Percentiles rank a stretch among this genome's conserved stretches.
These are phyloP conservation scores for Phengaris alcon DNA, from an alignment of 2,888 invertebrate genomes.

Conservation along the genomic window DNA sequence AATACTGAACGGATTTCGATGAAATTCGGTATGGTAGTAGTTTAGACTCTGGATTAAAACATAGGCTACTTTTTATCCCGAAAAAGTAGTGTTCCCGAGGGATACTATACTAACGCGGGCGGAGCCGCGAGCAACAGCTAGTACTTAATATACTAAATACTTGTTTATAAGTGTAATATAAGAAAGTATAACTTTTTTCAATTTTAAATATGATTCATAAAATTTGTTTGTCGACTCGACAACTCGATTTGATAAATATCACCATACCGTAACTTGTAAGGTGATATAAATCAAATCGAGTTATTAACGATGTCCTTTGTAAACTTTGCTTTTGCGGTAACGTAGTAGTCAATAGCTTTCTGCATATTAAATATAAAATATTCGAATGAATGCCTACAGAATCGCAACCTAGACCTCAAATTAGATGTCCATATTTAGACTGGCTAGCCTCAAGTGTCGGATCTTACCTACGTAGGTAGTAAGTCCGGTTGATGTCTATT, in stretches of 20 bases:
- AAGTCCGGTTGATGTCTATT: neutral
- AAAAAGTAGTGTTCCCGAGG: too few relatives aligned
- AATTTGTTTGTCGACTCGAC: neutral
- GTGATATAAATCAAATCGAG: too few relatives aligned
- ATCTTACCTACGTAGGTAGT: neutral
- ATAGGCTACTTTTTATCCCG: too few relatives aligned
- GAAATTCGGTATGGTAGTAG: too few relatives aligned
- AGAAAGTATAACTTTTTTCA: neutral
- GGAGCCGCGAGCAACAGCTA: too few relatives aligned
- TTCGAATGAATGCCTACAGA: neutral
- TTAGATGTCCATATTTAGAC: slow-evolving; percentile 6
- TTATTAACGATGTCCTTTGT: neutral
- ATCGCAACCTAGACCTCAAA: slow-evolving; percentile 12
- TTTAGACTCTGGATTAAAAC: too few relatives aligned
- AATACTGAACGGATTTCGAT: too few relatives aligned
- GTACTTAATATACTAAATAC: too few relatives aligned
- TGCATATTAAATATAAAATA: slow-evolving; percentile 8
- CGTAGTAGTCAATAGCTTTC: neutral
- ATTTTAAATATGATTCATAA: neutral
- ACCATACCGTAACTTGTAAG: too few relatives aligned
- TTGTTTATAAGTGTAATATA: too few relatives aligned
- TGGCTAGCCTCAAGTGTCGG: neutral
- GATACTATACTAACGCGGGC: too few relatives aligned
- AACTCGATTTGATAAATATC: too few relatives aligned
- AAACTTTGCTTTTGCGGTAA: neutral